Conservation (phyloP, 2,113 vertebrate species). For the Coptodon bakossiorum region DNA sequence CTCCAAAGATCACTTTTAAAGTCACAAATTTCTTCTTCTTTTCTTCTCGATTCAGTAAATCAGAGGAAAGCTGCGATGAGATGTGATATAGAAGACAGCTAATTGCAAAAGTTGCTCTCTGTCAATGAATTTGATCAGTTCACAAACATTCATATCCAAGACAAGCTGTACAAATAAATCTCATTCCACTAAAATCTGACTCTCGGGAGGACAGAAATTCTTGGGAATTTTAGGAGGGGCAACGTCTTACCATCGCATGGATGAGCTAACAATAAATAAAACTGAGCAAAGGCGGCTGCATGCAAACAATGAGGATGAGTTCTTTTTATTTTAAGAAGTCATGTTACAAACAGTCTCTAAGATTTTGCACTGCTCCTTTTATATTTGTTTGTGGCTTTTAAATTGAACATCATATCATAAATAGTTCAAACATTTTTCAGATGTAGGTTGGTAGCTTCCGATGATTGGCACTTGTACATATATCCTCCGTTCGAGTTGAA, state of each 20-base stretch:
- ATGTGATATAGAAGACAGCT: neutral
- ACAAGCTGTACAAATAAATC: neutral
- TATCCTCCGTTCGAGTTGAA: neutral
- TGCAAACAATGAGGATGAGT: neutral
- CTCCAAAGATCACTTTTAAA: constrained; percentile 48
- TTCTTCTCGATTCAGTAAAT: constrained; percentile 8
- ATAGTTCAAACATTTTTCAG: neutral
- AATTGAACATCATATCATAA: neutral
- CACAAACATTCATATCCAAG: neutral
- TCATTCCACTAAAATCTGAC: neutral
- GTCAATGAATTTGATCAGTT: neutral
- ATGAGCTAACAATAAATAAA: no score
- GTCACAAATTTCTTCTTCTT: constrained; percentile 53
- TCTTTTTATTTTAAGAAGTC: neutral
- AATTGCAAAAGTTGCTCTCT: neutral
- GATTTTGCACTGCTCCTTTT: neutral
- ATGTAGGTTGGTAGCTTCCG: neutral
- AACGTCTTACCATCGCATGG: no score
- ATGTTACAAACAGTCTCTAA: neutral
- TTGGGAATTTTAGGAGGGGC: neutral
- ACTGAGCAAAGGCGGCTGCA: no score
- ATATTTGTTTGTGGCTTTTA: neutral
- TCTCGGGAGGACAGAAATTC: neutral
- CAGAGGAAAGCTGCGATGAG: constrained; percentile 52
- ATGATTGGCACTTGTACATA: accelerated